phyloP scores from a whole-genome alignment of 2,888 invertebrate species.

The Drosophila phalerata region DNA sequence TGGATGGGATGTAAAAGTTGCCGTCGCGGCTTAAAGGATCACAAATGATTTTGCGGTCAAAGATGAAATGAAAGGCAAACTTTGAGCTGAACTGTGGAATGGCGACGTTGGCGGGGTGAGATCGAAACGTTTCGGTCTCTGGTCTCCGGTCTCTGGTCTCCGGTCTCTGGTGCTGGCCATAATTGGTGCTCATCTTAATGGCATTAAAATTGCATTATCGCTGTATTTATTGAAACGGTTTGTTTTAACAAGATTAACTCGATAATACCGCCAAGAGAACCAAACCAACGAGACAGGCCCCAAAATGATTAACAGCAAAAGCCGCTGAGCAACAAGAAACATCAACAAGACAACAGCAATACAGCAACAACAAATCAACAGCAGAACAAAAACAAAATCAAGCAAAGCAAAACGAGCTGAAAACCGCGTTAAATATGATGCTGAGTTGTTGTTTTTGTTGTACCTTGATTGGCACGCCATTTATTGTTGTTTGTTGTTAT shows the following conservation, averaged over 20 bases:
- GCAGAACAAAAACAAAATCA: constrained; percentile 8
- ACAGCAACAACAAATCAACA: constrained; percentile 16
- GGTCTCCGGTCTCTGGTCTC: constrained; percentile 15
- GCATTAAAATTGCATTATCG: constrained; percentile 85
- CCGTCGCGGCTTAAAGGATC: constrained; percentile 67
- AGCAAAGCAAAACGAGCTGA: constrained; percentile 34
- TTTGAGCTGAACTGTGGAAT: not conserved
- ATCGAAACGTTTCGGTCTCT: constrained; percentile 31
- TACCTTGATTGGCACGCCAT: constrained; percentile 46
- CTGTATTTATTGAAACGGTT: constrained; percentile 83
- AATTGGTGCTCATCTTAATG: constrained; percentile 85
- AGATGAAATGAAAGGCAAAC: constrained; percentile 69
- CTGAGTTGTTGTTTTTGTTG: constrained; percentile 29
- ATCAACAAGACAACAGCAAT: constrained; percentile 9
- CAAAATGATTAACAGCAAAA: constrained; percentile 76
- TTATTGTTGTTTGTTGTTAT: constrained; percentile 38
- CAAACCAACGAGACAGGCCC: constrained; percentile 57
- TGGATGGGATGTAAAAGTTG: constrained; percentile 67
- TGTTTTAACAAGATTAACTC: constrained; percentile 80
- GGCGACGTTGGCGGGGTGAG: constrained; percentile 1
- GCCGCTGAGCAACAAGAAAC: constrained; percentile 46
- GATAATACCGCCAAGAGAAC: constrained; percentile 62
- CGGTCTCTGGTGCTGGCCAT: constrained; percentile 70
- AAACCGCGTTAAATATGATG: constrained; percentile 65
- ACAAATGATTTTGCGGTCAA: constrained; percentile 76